These are phyloP conservation scores for Cotesia typhae DNA, from an alignment of 1,140 invertebrate species.

Conservation along the genomic window DNA sequence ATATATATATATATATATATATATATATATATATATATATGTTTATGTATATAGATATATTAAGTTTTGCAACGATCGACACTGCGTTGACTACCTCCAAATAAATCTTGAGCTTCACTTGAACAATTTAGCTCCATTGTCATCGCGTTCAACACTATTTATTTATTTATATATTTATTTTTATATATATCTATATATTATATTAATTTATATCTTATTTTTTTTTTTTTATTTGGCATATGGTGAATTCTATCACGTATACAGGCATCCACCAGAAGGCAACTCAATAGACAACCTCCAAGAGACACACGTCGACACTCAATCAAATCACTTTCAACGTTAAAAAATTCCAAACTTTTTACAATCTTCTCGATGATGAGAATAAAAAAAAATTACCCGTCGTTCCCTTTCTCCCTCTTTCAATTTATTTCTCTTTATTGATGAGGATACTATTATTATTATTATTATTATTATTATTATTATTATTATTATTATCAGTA, in stretches of 20 bases:
- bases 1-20: conserved; percentile 6
- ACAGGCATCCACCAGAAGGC: conserved; percentile 10
- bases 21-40: too few species aligned
- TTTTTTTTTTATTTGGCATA: neutral
- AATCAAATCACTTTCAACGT: conserved; percentile 3
- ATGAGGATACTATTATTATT: neutral
- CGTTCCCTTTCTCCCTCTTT: neutral
- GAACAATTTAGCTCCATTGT: conserved; percentile 34
- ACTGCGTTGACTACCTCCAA: conserved; percentile 34
- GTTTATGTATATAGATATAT: conserved; percentile 9
- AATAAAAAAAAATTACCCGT: conserved; percentile 5
- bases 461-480: neutral
- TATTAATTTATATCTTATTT: neutral
- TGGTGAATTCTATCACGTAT: conserved; percentile 11
- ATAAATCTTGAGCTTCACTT: conserved; percentile 45
- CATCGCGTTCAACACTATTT: conserved; percentile 7
- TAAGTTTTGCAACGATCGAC: conserved; percentile 45
- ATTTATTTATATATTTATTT: neutral
- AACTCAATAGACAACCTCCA: conserved; percentile 7
- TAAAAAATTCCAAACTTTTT: conserved; percentile 2
- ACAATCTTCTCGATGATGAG: conserved; percentile 6
- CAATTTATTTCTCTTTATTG: neutral
- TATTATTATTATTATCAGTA: too few species aligned
- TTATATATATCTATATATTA: neutral
- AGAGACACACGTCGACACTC: neutral